phyloP scores from a whole-genome alignment of 2,888 invertebrate genomes.

The Sinohyriopsis cumingii region DNA sequence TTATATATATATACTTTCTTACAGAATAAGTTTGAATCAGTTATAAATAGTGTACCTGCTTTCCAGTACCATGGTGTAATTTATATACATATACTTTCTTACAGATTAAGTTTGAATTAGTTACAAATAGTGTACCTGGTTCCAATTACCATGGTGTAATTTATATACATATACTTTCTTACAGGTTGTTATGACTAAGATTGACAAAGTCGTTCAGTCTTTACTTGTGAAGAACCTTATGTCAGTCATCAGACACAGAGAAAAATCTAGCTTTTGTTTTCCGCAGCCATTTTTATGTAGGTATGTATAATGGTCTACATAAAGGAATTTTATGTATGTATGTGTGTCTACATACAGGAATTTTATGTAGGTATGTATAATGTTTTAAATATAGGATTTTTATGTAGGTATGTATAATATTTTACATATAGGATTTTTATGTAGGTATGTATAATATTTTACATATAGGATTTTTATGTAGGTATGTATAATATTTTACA shows the following conservation, averaged over 20 bases:
- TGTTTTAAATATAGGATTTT: too few species aligned
- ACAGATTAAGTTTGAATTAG: slow-evolving; percentile 37
- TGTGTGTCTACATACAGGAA: neutral
- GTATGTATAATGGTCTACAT: slow-evolving; percentile 30
- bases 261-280: slow-evolving; percentile 48
- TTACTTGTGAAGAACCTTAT: slow-evolving; percentile 47
- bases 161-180: slow-evolving; percentile 8
- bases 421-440: too few species aligned
- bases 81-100: slow-evolving; percentile 8
- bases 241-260: slow-evolving; percentile 38
- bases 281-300: slow-evolving; percentile 64
- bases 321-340: neutral
- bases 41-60: too few species aligned
- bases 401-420: too few species aligned
- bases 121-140: too few species aligned
- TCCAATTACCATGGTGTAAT: too few species aligned
- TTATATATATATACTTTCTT: slow-evolving; percentile 7
- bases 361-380: too few species aligned
- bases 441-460: too few species aligned
- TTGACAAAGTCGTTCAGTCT: slow-evolving; percentile 51
- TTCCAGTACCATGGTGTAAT: too few species aligned
- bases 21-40: slow-evolving; percentile 37
- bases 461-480: too few species aligned
- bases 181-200: slow-evolving; percentile 64
- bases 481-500: too few species aligned